Conservation (phyloP, 2,888 invertebrate species). For the Epistrophe grossulariae region DNA sequence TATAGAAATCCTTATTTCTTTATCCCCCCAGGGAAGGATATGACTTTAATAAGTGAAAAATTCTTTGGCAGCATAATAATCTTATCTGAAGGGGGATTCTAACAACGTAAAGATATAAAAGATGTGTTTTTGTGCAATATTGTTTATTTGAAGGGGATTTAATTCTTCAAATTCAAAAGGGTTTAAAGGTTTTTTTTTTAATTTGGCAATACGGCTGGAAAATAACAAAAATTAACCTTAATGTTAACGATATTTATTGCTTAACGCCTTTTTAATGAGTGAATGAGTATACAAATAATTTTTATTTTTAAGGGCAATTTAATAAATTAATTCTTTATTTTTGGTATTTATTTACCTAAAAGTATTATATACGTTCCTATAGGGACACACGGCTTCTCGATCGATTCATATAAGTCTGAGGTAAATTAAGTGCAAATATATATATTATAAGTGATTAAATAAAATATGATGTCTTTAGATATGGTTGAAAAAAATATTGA, state of each 20-base stretch:
- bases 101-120: neutral
- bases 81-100: conserved; percentile 51
- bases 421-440: too few species aligned
- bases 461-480: too few species aligned
- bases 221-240: conserved; percentile 49
- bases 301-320: too few species aligned
- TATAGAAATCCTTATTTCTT: conserved; percentile 25
- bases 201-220: conserved; percentile 46
- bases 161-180: conserved; percentile 23
- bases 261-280: conserved; percentile 71
- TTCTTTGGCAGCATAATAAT: conserved; percentile 59
- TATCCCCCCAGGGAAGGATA: conserved; percentile 56
- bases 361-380: too few species aligned
- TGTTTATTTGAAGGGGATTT: conserved; percentile 59
- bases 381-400: too few species aligned
- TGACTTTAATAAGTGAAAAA: conserved; percentile 36
- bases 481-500: too few species aligned
- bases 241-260: conserved; percentile 61
- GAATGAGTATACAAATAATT: too few species aligned
- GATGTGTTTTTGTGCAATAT: conserved; percentile 7
- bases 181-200: conserved; percentile 11
- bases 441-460: too few species aligned
- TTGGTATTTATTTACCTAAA: too few species aligned
- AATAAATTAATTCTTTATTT: too few species aligned
- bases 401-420: too few species aligned